Base-by-base conservation (phyloP, 1,140 invertebrate species). In the Meloidogyne chitwoodi region DNA sequence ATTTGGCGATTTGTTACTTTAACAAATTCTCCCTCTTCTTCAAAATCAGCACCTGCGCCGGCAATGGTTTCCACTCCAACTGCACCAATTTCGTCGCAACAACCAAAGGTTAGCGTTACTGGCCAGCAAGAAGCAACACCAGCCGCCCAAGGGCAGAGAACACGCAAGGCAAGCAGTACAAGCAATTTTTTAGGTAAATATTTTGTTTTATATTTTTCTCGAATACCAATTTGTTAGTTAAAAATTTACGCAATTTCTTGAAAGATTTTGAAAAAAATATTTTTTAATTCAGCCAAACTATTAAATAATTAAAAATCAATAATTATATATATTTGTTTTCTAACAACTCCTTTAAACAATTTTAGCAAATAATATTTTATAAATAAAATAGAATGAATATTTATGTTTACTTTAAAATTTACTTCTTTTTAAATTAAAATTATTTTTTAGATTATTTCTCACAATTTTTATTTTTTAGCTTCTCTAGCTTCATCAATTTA, bases 171-270 rank as follows among this genome's bases (percentile, higher is more conserved):
- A 63, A 72, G 70, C 44, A 48, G 38, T 24, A 72, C 70, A 31
- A 63, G 56, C 70, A 72, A 62, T 72, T 72, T 72, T 31, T 63
- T 72, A 34, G 70, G 70, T 72, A 34, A 72, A 48, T 4, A 19
- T 48, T 19, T 48, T 48, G 3, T 8, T 0, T 38, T 38, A 2
- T 31, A 11, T 44, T 38, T 38, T 38, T 38, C 12, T 38, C 34
- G 6, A 38, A 38, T 38, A 38, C n/a, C n/a, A n/a, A n/a, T n/a
- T n/a, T n/a, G n/a, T n/a, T n/a, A n/a, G n/a, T n/a, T n/a, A n/a
- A n/a, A n/a, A n/a, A n/a, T n/a, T n/a, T n/a, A n/a, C n/a, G n/a
- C n/a, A n/a, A n/a, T n/a, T n/a, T 31, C 29, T 31, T 6, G 29
- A 31, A 31, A 31, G 29, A 31, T 31, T 2, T 31, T 2, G 2